Conservation (phyloP, 2,888 invertebrate genomes). For the Caenorhabditis sulstoni region DNA sequence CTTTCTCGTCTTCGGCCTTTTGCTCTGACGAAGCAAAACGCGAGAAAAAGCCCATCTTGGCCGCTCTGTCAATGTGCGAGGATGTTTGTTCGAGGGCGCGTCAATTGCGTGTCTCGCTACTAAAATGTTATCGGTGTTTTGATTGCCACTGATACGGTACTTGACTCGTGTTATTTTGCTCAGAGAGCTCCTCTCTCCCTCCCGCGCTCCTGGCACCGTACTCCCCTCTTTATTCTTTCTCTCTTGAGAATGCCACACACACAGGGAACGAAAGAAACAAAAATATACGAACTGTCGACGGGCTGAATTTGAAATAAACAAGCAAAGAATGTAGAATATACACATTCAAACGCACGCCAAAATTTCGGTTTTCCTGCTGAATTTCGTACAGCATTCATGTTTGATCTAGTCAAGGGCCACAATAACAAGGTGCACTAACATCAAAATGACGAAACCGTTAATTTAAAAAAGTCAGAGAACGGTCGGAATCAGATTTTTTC, state of each 20-base stretch:
- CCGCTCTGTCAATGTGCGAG: not conserved
- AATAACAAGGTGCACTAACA: not conserved
- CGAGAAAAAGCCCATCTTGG: not conserved
- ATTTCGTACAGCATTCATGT: not conserved
- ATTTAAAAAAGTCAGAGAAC: not conserved
- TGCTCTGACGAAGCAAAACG: not conserved
- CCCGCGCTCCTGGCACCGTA: not conserved
- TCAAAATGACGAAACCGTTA: not conserved
- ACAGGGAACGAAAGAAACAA: not conserved
- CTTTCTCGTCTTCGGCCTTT: conserved; percentile 6
- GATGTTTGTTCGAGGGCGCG: conserved; percentile 8
- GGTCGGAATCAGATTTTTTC: not conserved
- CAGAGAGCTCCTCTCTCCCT: not conserved
- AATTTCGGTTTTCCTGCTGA: not conserved
- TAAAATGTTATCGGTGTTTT: conserved; percentile 4
- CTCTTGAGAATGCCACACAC: conserved; percentile 20
- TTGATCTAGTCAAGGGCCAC: not conserved
- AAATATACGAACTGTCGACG: not conserved
- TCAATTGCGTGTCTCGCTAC: conserved; percentile 1
- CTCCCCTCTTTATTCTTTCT: not conserved
- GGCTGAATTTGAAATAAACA: conserved; percentile 31
- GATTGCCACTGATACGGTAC: conserved; percentile 21
- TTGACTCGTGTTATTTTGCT: conserved; percentile 9
- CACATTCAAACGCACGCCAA: not conserved
- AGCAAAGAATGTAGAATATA: not conserved